phyloP scores from a whole-genome alignment of 2,113 vertebrate genomes.

The Myodes glareolus region DNA sequence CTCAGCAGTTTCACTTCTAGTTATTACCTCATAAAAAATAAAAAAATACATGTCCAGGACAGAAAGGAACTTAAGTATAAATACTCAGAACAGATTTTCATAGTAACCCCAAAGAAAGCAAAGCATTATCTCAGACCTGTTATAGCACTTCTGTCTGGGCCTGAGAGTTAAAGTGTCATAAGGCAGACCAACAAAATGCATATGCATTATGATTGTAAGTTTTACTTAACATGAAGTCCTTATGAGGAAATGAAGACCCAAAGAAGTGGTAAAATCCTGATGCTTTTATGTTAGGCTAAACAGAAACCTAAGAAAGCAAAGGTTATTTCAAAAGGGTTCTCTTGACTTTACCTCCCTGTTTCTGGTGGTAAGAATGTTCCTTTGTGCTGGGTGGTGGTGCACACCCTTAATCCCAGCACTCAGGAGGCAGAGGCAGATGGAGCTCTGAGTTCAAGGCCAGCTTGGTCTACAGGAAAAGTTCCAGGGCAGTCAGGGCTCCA shows the following conservation, averaged over 20 bases:
- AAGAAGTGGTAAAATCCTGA: background rate
- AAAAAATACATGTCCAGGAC: background rate
- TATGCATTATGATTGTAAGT: background rate
- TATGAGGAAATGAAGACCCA: background rate
- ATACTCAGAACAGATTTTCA: background rate
- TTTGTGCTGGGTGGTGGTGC: no score
- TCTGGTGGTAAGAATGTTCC: background rate
- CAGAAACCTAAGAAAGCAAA: background rate
- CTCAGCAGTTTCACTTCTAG: background rate
- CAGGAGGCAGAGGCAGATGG: background rate
- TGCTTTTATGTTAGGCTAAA: background rate
- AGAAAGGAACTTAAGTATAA: constrained; percentile 51
- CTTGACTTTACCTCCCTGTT: background rate
- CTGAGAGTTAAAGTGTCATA: background rate
- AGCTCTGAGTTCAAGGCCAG: no score
- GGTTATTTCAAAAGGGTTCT: background rate
- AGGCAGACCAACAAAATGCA: background rate
- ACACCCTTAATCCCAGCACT: background rate
- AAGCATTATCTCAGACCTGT: background rate
- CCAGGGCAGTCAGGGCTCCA: background rate
- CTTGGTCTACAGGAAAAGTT: no score
- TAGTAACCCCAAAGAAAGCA: background rate
- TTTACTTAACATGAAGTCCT: background rate
- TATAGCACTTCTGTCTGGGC: background rate
- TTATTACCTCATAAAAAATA: constrained; percentile 42